A percentile compares a stretch with the other conserved stretches of the same genome.
phyloP scores from a whole-genome alignment of 1,140 invertebrate species.

The Ips typographus region DNA sequence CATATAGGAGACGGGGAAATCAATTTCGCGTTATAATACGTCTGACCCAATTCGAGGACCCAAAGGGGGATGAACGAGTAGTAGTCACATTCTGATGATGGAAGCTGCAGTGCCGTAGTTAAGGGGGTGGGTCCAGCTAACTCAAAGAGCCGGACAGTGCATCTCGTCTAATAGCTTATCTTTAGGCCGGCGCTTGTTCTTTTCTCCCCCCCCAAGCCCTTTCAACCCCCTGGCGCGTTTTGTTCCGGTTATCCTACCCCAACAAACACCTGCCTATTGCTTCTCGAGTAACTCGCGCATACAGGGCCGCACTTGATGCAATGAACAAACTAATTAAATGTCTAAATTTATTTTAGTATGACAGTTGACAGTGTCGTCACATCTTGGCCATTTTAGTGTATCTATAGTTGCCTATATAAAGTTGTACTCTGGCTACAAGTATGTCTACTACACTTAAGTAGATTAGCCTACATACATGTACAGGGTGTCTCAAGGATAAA shows the following conservation, averaged over 20 bases:
- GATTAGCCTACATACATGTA: no score
- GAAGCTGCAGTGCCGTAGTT: background rate
- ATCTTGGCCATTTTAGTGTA: no score
- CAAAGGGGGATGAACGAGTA: background rate
- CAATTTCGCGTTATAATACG: slow-evolving; percentile 10
- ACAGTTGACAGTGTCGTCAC: no score
- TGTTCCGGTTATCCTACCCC: slow-evolving; percentile 28
- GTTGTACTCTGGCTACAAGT: no score
- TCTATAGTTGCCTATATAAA: no score
- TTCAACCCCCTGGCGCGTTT: background rate
- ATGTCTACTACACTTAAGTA: no score
- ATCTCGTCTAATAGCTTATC: slow-evolving; percentile 30
- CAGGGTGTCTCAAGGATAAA: no score
- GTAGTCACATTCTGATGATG: slow-evolving; percentile 4
- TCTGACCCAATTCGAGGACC: slow-evolving; percentile 15
- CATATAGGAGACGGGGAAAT: slow-evolving; percentile 10
- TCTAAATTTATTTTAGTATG: no score
- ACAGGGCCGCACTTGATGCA: background rate
- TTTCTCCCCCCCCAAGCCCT: slow-evolving; percentile 1
- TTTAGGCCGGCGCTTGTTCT: slow-evolving; percentile 13
- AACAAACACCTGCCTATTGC: slow-evolving; percentile 30
- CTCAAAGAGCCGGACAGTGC: slow-evolving; percentile 8
- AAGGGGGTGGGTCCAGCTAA: background rate
- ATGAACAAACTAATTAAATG: no score
- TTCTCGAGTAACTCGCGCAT: slow-evolving; percentile 9